Evolutionary conservation across 2,888 invertebrate genomes (phyloP).

Genomic region (Copidosoma aretas): DNA sequence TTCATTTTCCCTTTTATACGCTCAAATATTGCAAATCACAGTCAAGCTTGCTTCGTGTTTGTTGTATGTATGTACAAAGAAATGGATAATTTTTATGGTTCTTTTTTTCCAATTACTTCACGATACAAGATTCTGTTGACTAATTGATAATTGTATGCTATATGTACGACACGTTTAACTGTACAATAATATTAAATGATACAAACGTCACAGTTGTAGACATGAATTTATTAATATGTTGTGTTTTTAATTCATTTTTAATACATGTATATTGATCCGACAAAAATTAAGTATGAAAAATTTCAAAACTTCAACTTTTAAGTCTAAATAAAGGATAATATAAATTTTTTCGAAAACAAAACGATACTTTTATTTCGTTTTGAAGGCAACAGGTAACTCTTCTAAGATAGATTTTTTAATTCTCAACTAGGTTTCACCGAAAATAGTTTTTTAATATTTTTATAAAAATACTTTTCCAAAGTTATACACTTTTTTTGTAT

Average conservation of each 20-base stretch:
- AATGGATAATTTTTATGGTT: neutral
- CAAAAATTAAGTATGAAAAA: too few species aligned
- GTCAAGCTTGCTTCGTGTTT: neutral
- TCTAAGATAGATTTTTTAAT: neutral
- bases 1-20: neutral
- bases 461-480: neutral
- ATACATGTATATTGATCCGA: too few species aligned
- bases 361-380: neutral
- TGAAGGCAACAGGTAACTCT: neutral
- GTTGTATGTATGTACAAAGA: too few species aligned
- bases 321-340: too few species aligned
- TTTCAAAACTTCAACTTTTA: too few species aligned
- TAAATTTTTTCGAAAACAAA: too few species aligned
- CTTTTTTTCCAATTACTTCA: neutral
- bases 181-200: conserved; percentile 9
- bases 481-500: neutral
- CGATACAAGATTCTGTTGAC: neutral
- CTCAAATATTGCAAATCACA: neutral
- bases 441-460: neutral
- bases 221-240: neutral
- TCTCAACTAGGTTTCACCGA: neutral
- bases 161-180: conserved; percentile 8
- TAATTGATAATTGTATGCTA: neutral
- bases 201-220: conserved; percentile 11
- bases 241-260: too few species aligned